A percentile compares a stretch with the other conserved stretches of the same genome.
Evolutionary conservation across 92 coral and sea anemone genomes (phyloP).

Genomic region (Diadumene lineata): DNA sequence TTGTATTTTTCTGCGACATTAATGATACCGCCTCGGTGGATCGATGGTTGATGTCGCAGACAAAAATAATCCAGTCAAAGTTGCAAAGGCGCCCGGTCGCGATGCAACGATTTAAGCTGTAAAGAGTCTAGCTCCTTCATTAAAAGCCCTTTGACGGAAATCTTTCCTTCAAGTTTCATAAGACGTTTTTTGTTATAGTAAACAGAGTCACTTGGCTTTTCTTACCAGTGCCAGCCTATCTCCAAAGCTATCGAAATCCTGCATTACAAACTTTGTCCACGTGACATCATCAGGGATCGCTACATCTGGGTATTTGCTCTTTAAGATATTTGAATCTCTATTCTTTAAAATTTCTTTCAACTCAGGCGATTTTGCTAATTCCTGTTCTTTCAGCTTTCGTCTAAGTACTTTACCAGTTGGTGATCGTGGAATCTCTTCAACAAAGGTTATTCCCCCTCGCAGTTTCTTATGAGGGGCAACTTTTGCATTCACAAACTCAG

Average conservation of each 20-base stretch:
- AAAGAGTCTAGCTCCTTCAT: too few species aligned
- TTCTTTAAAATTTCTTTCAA: slow-evolving; percentile 3
- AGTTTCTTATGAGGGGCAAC: slow-evolving; percentile 65
- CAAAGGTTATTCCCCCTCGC: slow-evolving; percentile 71
- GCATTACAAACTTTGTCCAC: slow-evolving; percentile 72
- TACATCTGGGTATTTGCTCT: slow-evolving; percentile 68
- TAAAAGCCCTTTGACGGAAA: too few species aligned
- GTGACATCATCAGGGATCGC: slow-evolving; percentile 72
- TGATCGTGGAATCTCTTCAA: slow-evolving; percentile 74
- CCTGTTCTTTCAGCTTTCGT: slow-evolving; percentile 54
- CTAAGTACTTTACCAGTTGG: slow-evolving; percentile 75
- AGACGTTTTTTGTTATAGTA: neutral
- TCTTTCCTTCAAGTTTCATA: too few species aligned
- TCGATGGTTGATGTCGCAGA: too few species aligned
- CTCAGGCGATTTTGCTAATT: neutral
- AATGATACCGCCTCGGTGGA: too few species aligned
- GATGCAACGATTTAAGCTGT: too few species aligned
- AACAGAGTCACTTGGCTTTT: neutral
- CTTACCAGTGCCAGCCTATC: slow-evolving; percentile 78
- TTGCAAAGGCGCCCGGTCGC: too few species aligned
- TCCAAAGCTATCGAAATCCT: slow-evolving; percentile 72
- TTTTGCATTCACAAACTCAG: slow-evolving; percentile 45
- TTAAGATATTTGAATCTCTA: slow-evolving; percentile 43
- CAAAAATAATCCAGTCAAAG: too few species aligned
- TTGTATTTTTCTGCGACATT: too few species aligned